Evolutionary conservation across 2,113 vertebrate genomes (phyloP).

Genomic region (Alexandromys fortis): DNA sequence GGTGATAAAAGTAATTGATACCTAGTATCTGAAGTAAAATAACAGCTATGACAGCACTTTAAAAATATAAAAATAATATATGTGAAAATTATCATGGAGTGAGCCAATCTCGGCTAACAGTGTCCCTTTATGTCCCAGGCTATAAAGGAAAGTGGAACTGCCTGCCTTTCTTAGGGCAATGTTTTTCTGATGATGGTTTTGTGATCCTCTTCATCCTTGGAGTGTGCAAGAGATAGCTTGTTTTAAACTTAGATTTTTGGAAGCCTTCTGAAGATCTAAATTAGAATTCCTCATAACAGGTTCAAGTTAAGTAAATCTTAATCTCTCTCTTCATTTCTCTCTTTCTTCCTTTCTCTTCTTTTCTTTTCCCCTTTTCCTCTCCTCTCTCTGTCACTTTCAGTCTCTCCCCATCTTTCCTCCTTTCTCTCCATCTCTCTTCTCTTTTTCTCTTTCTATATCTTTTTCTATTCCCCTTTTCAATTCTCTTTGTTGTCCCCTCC

Average conservation of each 20-base stretch:
- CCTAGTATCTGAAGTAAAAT: not conserved
- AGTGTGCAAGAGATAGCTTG: not conserved
- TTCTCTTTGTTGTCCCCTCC: not conserved
- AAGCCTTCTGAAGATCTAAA: not conserved
- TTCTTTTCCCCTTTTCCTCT: too few species aligned
- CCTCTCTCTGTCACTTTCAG: not conserved
- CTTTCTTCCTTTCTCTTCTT: not conserved
- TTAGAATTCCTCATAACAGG: not conserved
- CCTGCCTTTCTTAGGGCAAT: not conserved
- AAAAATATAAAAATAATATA: not conserved
- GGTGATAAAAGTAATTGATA: not conserved
- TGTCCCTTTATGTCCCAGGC: not conserved
- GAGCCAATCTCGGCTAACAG: not conserved
- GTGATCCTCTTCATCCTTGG: not conserved
- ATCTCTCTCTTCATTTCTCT: not conserved
- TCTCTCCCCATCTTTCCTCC: too few species aligned
- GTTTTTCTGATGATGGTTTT: not conserved
- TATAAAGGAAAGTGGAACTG: not conserved
- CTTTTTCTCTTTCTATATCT: not conserved
- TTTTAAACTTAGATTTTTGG: constrained; percentile 3
- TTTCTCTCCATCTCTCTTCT: not conserved
- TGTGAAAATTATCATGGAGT: not conserved
- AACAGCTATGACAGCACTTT: not conserved
- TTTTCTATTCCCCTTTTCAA: not conserved
- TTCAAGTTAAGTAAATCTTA: not conserved